These are phyloP conservation scores for Brachystomella parvula DNA, from an alignment of 1,140 invertebrate species.

Conservation along the genomic window DNA sequence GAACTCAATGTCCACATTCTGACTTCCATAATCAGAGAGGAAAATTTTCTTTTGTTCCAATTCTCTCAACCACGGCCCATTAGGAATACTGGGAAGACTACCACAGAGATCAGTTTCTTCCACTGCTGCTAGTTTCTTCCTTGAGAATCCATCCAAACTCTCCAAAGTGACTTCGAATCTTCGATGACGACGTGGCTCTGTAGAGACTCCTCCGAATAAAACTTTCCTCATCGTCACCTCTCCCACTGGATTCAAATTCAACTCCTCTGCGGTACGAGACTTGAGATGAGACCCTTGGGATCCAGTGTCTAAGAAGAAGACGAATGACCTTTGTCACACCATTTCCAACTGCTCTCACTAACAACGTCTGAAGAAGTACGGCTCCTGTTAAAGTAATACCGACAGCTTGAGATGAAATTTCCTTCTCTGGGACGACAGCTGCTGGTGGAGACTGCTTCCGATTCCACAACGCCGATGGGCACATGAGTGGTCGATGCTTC, in stretches of 20 bases:
- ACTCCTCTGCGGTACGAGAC: slow-evolving; percentile 1
- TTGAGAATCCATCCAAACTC: not conserved
- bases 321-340: not conserved
- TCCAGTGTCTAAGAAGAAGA: slow-evolving; percentile 24
- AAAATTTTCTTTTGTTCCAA: slow-evolving; percentile 23
- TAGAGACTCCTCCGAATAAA: slow-evolving; percentile 16
- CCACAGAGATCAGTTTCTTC: slow-evolving; percentile 21
- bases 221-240: slow-evolving; percentile 8
- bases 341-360: slow-evolving; percentile 3
- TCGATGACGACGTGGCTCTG: not conserved
- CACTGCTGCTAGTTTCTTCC: slow-evolving; percentile 5
- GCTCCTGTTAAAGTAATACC: not conserved
- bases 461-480: not conserved
- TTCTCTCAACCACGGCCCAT: slow-evolving; percentile 10
- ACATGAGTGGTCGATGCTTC: slow-evolving; percentile 5
- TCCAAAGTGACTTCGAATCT: slow-evolving; percentile 4
- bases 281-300: slow-evolving; percentile 20
- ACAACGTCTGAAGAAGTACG: slow-evolving; percentile 22
- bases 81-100: slow-evolving; percentile 2
- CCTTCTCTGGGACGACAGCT: not conserved
- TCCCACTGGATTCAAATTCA: not conserved
- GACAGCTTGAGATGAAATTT: not conserved
- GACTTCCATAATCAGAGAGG: slow-evolving; percentile 6
- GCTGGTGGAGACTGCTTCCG: not conserved
- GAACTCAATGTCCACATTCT: not conserved